Percentiles rank a stretch among this genome's conserved stretches.
phyloP scores from a whole-genome alignment of 2,888 invertebrate genomes.

The Troides oblongomaculatus region DNA sequence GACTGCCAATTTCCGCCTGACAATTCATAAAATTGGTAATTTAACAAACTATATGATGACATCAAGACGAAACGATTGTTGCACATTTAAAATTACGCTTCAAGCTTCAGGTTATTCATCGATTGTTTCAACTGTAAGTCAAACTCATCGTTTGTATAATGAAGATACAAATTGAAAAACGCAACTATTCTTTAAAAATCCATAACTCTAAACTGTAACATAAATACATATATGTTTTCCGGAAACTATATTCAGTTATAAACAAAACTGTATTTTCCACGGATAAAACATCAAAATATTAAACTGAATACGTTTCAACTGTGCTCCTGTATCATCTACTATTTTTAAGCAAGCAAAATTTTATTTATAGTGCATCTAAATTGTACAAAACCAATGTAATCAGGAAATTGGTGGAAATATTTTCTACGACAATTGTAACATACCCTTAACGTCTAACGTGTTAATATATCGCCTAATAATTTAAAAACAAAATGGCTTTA shows the following conservation, averaged over 20 bases:
- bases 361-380: background rate
- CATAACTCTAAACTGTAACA: background rate
- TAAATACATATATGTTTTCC: background rate
- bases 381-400: background rate
- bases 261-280: too few species aligned
- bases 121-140: slow-evolving; percentile 4
- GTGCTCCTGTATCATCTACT: too few species aligned
- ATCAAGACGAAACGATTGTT: slow-evolving; percentile 8
- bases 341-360: too few species aligned
- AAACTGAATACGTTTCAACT: too few species aligned
- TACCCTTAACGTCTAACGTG: slow-evolving; percentile 12
- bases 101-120: background rate
- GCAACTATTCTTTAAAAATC: background rate
- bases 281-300: too few species aligned
- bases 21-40: slow-evolving; percentile 1
- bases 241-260: too few species aligned
- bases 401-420: background rate
- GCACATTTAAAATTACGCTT: background rate
- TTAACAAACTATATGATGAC: slow-evolving; percentile 11
- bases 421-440: slow-evolving; percentile 13
- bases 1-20: background rate
- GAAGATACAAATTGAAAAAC: background rate
- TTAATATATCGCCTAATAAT: background rate
- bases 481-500: background rate
- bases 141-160: slow-evolving; percentile 15